Evolutionary conservation across 2,797 vertebrate species (phyloP).

Genomic region (Buceros bicornis): DNA sequence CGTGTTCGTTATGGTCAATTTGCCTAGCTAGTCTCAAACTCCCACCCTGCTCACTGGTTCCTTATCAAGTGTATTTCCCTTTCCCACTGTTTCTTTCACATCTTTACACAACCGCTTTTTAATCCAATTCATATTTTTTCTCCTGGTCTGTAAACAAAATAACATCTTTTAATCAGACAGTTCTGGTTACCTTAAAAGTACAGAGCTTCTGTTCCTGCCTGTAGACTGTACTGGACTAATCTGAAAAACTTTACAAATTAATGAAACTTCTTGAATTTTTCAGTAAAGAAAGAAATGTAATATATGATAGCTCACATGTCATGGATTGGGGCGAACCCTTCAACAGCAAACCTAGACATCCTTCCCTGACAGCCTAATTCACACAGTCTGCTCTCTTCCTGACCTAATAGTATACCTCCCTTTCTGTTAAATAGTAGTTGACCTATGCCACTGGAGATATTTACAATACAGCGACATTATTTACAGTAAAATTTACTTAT

Average conservation of each 20-base stretch:
- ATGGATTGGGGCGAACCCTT: neutral
- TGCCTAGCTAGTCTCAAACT: neutral
- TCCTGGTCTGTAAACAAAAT: neutral
- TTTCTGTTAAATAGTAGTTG: neutral
- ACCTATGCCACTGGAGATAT: neutral
- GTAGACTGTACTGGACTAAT: neutral
- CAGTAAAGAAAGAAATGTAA: neutral
- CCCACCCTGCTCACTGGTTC: neutral
- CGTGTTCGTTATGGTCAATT: neutral
- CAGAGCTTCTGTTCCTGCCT: neutral
- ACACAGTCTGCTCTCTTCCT: conserved; percentile 2
- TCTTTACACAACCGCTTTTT: neutral
- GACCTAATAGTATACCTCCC: neutral
- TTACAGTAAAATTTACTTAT: neutral
- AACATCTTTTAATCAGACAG: neutral
- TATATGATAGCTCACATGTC: neutral
- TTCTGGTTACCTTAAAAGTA: neutral
- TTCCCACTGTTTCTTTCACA: neutral
- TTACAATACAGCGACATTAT: neutral
- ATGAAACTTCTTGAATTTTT: neutral
- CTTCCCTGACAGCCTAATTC: neutral
- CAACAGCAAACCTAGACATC: neutral
- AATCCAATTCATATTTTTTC: neutral
- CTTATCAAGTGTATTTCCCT: neutral
- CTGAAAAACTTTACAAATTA: neutral